These are phyloP conservation scores for Phaenicophaeus curvirostris DNA, from an alignment of 2,797 vertebrate species.

Conservation along the genomic window DNA sequence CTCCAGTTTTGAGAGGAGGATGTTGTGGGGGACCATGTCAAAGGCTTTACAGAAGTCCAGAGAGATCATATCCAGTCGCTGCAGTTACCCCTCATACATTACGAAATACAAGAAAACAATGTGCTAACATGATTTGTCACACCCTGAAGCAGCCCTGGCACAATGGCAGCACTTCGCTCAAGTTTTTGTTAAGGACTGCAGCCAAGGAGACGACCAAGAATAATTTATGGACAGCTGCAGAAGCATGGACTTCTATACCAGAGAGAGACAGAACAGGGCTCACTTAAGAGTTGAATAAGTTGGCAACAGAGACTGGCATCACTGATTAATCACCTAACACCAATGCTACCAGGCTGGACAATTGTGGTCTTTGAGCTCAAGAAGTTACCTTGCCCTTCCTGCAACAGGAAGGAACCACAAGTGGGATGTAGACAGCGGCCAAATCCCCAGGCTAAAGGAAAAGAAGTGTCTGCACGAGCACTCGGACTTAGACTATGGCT, in stretches of 20 bases:
- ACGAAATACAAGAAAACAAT: background rate
- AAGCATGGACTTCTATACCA: background rate
- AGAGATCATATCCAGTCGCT: too few relatives aligned
- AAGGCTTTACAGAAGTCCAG: too few relatives aligned
- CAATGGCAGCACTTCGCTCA: background rate
- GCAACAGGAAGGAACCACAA: background rate
- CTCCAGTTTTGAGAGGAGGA: too few relatives aligned
- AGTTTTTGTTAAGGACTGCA: background rate
- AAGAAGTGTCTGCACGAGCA: background rate
- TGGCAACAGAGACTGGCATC: background rate
- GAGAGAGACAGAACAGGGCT: background rate
- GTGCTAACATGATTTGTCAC: background rate
- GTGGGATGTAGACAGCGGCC: background rate
- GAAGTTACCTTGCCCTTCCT: background rate
- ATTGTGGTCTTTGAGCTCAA: background rate
- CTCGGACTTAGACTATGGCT: background rate
- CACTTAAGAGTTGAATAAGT: background rate
- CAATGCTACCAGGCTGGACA: background rate
- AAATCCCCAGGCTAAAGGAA: background rate
- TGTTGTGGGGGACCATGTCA: too few relatives aligned
- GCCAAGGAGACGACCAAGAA: background rate
- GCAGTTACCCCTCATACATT: too few relatives aligned
- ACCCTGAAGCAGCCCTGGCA: background rate
- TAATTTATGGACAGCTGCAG: background rate
- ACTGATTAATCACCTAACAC: background rate